Conservation (phyloP, 2,113 vertebrate genomes). For the Podiceps cristatus region DNA sequence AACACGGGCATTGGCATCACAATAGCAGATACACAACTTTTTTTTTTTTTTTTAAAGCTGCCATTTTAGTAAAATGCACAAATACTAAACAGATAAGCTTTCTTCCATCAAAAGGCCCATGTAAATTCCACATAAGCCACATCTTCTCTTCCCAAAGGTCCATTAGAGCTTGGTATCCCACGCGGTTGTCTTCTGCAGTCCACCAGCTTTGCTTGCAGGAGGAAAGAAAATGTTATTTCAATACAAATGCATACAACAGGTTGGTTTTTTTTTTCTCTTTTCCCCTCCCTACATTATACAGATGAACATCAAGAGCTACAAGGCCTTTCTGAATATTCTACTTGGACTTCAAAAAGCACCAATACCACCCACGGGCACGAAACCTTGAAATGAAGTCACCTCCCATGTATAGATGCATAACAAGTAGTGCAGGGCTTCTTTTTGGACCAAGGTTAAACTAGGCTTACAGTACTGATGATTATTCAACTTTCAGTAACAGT, state of each 20-base stretch:
- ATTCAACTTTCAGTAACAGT: background rate
- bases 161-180: slow-evolving; percentile 79
- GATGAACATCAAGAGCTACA: slow-evolving; percentile 69
- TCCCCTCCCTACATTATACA: slow-evolving; percentile 62
- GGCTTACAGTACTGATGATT: slow-evolving; percentile 40
- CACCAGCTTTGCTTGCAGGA: slow-evolving; percentile 80
- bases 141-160: slow-evolving; percentile 83
- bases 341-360: slow-evolving; percentile 78
- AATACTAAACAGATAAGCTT: slow-evolving; percentile 90
- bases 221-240: slow-evolving; percentile 80
- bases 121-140: slow-evolving; percentile 81
- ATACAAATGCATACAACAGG: slow-evolving; percentile 76
- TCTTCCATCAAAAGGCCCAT: slow-evolving; percentile 84
- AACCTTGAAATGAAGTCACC: slow-evolving; percentile 70
- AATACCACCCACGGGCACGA: slow-evolving; percentile 71
- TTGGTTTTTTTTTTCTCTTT: background rate
- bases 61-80: slow-evolving; percentile 93
- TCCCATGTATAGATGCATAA: slow-evolving; percentile 58
- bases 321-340: slow-evolving; percentile 73
- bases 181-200: slow-evolving; percentile 76
- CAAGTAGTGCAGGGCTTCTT: slow-evolving; percentile 52
- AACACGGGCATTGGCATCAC: slow-evolving; percentile 96
- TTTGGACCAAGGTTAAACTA: slow-evolving; percentile 53
- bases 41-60: slow-evolving; percentile 83
- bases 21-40: slow-evolving; percentile 96